Conservation (phyloP, 2,113 vertebrate genomes). For the Syngnathus typhle region DNA sequence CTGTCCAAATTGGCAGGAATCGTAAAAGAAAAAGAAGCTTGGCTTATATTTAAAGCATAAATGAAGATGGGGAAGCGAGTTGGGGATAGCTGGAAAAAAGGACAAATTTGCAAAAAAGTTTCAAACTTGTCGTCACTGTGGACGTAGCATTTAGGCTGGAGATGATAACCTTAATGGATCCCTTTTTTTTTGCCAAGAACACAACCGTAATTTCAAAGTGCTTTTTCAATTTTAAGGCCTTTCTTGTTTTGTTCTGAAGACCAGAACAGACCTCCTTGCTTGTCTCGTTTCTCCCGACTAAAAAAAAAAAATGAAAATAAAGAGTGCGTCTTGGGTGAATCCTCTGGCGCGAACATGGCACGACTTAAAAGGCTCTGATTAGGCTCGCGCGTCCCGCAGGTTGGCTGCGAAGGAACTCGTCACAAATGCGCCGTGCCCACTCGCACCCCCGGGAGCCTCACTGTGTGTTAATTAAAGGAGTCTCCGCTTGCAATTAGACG, state of each 20-base stretch:
- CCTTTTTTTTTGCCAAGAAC: slow-evolving; percentile 22
- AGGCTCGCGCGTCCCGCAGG: slow-evolving; percentile 67
- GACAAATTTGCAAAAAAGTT: too few species aligned
- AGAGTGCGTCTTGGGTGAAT: slow-evolving; percentile 60
- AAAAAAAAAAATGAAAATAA: slow-evolving; percentile 10
- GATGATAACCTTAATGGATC: too few species aligned
- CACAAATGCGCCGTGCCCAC: slow-evolving; percentile 59
- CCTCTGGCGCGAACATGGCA: slow-evolving; percentile 61
- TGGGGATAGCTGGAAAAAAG: slow-evolving; percentile 37
- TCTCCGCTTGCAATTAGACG: slow-evolving; percentile 65
- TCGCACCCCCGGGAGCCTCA: slow-evolving; percentile 45
- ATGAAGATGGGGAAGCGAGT: slow-evolving; percentile 28
- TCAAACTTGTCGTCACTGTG: too few species aligned
- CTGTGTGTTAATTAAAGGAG: slow-evolving; percentile 71
- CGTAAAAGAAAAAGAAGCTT: slow-evolving; percentile 52
- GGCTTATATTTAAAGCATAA: slow-evolving; percentile 48
- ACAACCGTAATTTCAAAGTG: slow-evolving; percentile 33
- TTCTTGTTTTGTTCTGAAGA: slow-evolving; percentile 49
- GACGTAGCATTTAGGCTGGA: too few species aligned
- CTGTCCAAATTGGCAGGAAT: slow-evolving; percentile 69
- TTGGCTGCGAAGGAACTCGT: slow-evolving; percentile 62
- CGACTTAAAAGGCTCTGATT: slow-evolving; percentile 70
- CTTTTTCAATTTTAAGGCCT: slow-evolving; percentile 21
- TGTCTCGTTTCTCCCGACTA: slow-evolving; percentile 56
- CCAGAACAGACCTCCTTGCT: slow-evolving; percentile 34